These are phyloP conservation scores for Upupa epops DNA, from an alignment of 2,113 vertebrate species.

Conservation along the genomic window DNA sequence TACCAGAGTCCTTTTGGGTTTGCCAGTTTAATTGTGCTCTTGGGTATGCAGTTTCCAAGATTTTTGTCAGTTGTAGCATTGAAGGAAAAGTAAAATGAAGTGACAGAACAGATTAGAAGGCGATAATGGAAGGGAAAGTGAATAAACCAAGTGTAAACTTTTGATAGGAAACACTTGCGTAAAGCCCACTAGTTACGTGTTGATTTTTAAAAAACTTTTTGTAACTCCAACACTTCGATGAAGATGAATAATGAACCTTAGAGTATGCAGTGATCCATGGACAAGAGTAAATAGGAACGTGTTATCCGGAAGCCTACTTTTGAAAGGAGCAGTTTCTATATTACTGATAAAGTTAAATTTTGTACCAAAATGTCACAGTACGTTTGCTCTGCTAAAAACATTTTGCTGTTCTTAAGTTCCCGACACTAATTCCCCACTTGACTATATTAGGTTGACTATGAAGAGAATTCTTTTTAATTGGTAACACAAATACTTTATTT, in stretches of 20 bases:
- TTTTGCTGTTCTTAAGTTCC: slow-evolving; percentile 33
- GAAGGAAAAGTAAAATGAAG: slow-evolving; percentile 73
- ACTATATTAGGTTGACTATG: slow-evolving; percentile 39
- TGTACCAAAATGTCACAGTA: slow-evolving; percentile 15
- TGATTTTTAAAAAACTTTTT: neutral
- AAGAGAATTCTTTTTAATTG: slow-evolving; percentile 62
- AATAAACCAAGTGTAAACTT: slow-evolving; percentile 70
- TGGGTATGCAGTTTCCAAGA: slow-evolving; percentile 48
- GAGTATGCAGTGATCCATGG: slow-evolving; percentile 6
- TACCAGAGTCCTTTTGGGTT: slow-evolving; percentile 42
- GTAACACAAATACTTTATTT: slow-evolving; percentile 57
- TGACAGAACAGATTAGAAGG: slow-evolving; percentile 64
- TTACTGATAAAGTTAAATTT: slow-evolving; percentile 50
- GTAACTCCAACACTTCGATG: neutral
- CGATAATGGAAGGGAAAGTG: slow-evolving; percentile 64
- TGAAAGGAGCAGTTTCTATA: neutral
- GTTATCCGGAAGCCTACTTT: slow-evolving; percentile 10
- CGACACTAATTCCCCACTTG: slow-evolving; percentile 28
- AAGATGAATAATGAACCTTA: slow-evolving; percentile 37
- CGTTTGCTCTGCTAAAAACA: slow-evolving; percentile 34
- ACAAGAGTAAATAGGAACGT: neutral
- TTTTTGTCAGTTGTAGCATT: slow-evolving; percentile 68
- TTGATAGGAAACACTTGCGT: slow-evolving; percentile 48
- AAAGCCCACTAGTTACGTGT: neutral
- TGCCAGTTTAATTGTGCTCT: slow-evolving; percentile 62